Percentiles rank a stretch among this genome's conserved stretches.
phyloP scores from a whole-genome alignment of 2,113 vertebrate genomes.

The Passer montanus region DNA sequence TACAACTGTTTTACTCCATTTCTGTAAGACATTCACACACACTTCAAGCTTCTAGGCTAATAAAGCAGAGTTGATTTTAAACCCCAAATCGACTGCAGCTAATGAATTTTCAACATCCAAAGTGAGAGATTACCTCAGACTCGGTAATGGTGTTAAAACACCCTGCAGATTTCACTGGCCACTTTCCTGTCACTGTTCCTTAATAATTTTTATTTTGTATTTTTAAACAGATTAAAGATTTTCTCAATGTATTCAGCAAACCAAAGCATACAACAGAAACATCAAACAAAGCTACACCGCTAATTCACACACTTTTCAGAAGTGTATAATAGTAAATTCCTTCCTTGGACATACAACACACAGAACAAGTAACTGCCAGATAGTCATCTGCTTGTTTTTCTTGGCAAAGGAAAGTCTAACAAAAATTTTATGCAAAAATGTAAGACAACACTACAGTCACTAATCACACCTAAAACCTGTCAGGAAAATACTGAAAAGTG shows the following conservation, averaged over 20 bases:
- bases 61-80: background rate
- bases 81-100: background rate
- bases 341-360: background rate
- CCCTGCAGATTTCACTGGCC: background rate
- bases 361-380: background rate
- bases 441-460: background rate
- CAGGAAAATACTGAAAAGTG: background rate
- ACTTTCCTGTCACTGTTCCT: background rate
- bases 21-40: background rate
- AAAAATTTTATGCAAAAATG: background rate
- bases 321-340: background rate
- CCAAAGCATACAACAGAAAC: background rate
- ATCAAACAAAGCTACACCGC: background rate
- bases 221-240: background rate
- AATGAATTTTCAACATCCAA: background rate
- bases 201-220: background rate
- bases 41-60: background rate
- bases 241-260: background rate
- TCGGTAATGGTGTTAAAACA: background rate
- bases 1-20: background rate
- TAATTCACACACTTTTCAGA: background rate
- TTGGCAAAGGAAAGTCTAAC: background rate
- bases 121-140: background rate
- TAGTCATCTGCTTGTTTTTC: background rate
- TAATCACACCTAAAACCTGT: background rate